phyloP scores from a whole-genome alignment of 1,140 invertebrate species.

The Belonocnema kinseyi region DNA sequence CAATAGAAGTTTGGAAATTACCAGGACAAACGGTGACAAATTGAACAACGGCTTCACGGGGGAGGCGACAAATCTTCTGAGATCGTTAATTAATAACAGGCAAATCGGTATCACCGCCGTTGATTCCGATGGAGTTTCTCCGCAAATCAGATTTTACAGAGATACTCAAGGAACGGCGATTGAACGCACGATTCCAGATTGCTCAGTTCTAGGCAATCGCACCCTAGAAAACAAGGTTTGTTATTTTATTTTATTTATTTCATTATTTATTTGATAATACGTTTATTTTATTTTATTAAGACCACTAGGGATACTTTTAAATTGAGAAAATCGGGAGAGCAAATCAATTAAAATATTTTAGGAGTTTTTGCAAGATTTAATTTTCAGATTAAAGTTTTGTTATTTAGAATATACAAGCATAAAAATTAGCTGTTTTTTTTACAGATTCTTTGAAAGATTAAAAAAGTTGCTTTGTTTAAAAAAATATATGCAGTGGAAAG shows the following conservation, averaged over 20 bases:
- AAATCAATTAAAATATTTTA: too few relatives aligned
- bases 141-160: slow-evolving; percentile 69
- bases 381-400: too few relatives aligned
- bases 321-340: background rate
- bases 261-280: background rate
- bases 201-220: slow-evolving; percentile 67
- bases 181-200: slow-evolving; percentile 61
- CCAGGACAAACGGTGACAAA: slow-evolving; percentile 72
- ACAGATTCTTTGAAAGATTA: too few relatives aligned
- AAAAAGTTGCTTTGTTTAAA: too few relatives aligned
- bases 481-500: too few relatives aligned
- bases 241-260: background rate
- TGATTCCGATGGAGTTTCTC: slow-evolving; percentile 69
- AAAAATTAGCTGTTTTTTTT: too few relatives aligned
- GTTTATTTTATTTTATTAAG: background rate
- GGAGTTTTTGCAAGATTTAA: too few relatives aligned
- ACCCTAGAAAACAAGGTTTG: slow-evolving; percentile 70
- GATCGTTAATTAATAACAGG: slow-evolving; percentile 84
- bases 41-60: slow-evolving; percentile 74
- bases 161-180: slow-evolving; percentile 68
- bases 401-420: too few relatives aligned
- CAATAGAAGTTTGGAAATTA: slow-evolving; percentile 72
- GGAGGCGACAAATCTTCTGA: slow-evolving; percentile 83
- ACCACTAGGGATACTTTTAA: background rate
- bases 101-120: slow-evolving; percentile 81